Evolutionary conservation across 2,888 invertebrate genomes (phyloP), one percentile per base, ranked within the genome.

Genomic region (Auanema freiburgensis): DNA sequence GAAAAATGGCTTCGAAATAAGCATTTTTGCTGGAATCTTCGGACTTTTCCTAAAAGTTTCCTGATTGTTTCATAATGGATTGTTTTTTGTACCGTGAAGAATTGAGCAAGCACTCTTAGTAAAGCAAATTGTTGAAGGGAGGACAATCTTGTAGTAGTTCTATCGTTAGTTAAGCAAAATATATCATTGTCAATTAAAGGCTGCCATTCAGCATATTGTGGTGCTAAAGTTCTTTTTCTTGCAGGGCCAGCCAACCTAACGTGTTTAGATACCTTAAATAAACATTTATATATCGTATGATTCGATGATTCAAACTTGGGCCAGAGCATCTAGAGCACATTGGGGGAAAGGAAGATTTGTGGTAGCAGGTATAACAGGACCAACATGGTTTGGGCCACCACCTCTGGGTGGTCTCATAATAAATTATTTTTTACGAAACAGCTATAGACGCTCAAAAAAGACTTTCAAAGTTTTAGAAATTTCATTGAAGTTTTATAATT

Each of bases 1-100:
- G 59, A 44, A 75, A 75, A 21, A 75, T 65, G n/a, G 71, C 67
- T 54, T 73, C 73, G 52, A 73, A 73, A 57, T 69, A 73, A 8
- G 70, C 54, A 50, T 62, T 65, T 18, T 66, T 57, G 25, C 65
- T 57, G 8, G 60, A 60, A 49, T 73, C 73, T 21, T 73, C 73
- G 1, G 46, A 57, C 23, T 68, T 60, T 54, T 73, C 73, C 70
- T 71, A 33, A 46, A 62, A 53, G 40, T 61, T 46, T 18, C 12
- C 24, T 8, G n/a, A 6, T 25, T 24, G 25, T 41, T 16, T 41
- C 41, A n/a, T 5, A 5, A 42, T 18, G 3, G 21, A 16, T 18
- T 18, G 14, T 56, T 24, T 16, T 41, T 46, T 57, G 54, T 3
- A 72, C 72, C 56, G 61, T 33, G 56, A 72, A 73, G 56, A 71